Percentiles rank a stretch among this genome's conserved stretches.
phyloP scores from a whole-genome alignment of 2,113 vertebrate species.

The Baryphthengus martii region DNA sequence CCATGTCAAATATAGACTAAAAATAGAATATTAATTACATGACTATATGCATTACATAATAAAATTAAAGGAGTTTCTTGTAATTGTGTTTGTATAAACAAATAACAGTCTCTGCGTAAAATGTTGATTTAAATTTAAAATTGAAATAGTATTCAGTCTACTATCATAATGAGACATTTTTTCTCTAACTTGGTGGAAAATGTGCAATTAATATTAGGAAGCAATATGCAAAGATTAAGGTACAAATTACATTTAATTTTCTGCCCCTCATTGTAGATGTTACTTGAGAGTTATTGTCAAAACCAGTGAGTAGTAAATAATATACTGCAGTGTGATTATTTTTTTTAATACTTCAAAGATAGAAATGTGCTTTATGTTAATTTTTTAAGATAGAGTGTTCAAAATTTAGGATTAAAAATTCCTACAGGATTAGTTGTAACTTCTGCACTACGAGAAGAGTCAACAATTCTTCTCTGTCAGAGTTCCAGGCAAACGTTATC shows the following conservation, averaged over 20 bases:
- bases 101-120: no score
- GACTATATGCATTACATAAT: background rate
- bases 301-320: background rate
- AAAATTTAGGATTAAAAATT: background rate
- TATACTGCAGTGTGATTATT: background rate
- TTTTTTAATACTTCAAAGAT: background rate
- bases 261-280: background rate
- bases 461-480: background rate
- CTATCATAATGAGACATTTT: background rate
- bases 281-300: background rate
- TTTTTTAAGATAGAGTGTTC: background rate
- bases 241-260: background rate
- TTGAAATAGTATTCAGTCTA: no score
- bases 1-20: background rate
- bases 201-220: background rate
- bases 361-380: background rate
- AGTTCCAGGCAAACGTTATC: background rate
- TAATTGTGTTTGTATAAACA: background rate
- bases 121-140: no score
- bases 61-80: background rate
- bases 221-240: background rate
- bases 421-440: background rate
- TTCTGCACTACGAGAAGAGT: background rate
- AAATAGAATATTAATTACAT: background rate
- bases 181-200: background rate